Evolutionary conservation across 2,113 vertebrate genomes (phyloP), one percentile per base, ranked within the genome.

Genomic region (Phainopepla nitens): DNA sequence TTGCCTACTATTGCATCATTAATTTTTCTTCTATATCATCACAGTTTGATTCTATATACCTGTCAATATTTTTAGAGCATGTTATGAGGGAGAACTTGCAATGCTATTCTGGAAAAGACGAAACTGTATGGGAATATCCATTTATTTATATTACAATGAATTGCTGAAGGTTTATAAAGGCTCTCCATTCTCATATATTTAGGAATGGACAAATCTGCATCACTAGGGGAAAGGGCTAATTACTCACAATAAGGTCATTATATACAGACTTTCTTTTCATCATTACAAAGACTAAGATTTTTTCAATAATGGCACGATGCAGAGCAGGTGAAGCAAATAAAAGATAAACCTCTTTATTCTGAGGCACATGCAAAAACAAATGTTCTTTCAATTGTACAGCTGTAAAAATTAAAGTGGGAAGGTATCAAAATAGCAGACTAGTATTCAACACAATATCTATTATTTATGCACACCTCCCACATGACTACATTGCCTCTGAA

Each of bases 231-330:
- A 97, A 97, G 96, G 95, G 94, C 90, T 96, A 97, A 97, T 97
- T 97, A 96, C 82, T 97, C 73, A 92, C 90, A 93, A 82, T 89
- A 91, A 98, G 95, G 97, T 97, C 95, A 94, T 97, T 97, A 97
- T 96, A 97, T 93, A 92, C 83, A 97, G 77, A 90, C 92, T 96
- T 97, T 93, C 87, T 95, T 97, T 96, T 90, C 92, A 75, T 95
- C 96, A 97, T 97, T 97, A 97, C 54, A 92, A 97, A 97, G 94
- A 96, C 94, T 94, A 96, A 93, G 96, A 97, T 96, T 97, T 97
- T 96, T 96, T 77, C 66, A 88, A 91, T 96, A 96, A 94, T 87
- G 69, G 58, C 57, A 65, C 28, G 95, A 69, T 36, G 70, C 82
- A 51, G 82, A 97, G 90, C 81, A 95, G 96, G 87, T 96, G 95